Evolutionary conservation across 2,888 invertebrate genomes (phyloP).

Genomic region (Pristionchus mayeri): DNA sequence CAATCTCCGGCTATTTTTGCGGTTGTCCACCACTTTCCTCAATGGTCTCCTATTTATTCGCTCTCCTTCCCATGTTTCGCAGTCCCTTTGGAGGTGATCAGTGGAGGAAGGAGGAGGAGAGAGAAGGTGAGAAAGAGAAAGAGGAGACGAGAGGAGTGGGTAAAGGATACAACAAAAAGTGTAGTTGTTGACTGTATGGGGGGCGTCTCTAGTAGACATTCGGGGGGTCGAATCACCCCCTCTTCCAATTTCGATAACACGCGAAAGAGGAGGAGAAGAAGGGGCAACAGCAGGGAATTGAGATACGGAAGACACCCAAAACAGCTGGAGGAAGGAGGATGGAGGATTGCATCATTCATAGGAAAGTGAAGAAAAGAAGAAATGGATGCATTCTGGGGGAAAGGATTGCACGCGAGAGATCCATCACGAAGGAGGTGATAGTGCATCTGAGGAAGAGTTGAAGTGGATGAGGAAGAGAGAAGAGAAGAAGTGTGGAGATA

Average conservation of each 20-base stretch:
- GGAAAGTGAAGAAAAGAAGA: neutral
- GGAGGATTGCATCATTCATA: too few relatives aligned
- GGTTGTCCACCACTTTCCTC: neutral
- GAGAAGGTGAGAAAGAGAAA: neutral
- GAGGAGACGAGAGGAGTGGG: neutral
- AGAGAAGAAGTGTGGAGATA: neutral
- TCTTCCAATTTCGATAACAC: conserved; percentile 21
- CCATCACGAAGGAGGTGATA: too few relatives aligned
- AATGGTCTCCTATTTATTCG: conserved; percentile 28
- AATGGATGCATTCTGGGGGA: neutral
- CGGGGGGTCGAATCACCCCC: conserved; percentile 17
- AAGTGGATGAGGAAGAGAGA: neutral
- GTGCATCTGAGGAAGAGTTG: too few relatives aligned
- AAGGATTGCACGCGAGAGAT: neutral
- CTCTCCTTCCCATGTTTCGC: neutral
- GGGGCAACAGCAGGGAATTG: neutral
- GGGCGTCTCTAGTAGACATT: conserved; percentile 14
- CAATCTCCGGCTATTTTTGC: neutral
- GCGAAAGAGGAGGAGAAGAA: neutral
- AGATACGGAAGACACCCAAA: conserved; percentile 5
- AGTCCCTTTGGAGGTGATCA: conserved; percentile 20
- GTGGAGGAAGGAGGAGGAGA: neutral
- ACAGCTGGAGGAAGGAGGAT: neutral
- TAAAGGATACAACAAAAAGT: conserved; percentile 19
- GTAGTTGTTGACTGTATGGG: conserved; percentile 34